These are phyloP conservation scores for Eupeodes luniger DNA, from an alignment of 2,888 invertebrate genomes.

Conservation along the genomic window DNA sequence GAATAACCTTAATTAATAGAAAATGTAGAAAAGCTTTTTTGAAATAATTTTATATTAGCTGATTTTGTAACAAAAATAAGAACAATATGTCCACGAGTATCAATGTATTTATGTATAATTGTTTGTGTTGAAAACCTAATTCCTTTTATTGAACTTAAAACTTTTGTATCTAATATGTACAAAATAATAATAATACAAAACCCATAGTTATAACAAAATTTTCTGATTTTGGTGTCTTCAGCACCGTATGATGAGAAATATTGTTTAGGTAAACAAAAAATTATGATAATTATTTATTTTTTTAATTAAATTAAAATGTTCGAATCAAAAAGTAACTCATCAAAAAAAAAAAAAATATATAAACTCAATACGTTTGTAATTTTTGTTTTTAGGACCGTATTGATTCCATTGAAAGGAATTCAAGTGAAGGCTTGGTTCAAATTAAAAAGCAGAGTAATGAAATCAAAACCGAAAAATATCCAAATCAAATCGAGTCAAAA, in stretches of 20 bases:
- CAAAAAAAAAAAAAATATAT: background rate
- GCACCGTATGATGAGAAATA: background rate
- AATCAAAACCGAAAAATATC: conserved; percentile 38
- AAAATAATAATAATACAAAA: too few relatives aligned
- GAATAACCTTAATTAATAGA: too few relatives aligned
- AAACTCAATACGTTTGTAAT: background rate
- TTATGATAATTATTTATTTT: background rate
- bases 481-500: conserved; percentile 54
- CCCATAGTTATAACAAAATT: too few relatives aligned
- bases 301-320: background rate
- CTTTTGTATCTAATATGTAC: too few relatives aligned
- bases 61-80: too few relatives aligned
- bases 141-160: too few relatives aligned
- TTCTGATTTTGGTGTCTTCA: background rate
- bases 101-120: too few relatives aligned
- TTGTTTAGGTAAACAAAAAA: background rate
- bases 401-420: conserved; percentile 56
- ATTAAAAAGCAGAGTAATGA: conserved; percentile 53
- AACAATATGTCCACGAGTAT: too few relatives aligned
- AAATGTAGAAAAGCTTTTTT: too few relatives aligned
- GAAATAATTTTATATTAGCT: too few relatives aligned
- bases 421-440: conserved; percentile 52
- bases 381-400: conserved; percentile 53
- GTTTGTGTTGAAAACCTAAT: too few relatives aligned
- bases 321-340: background rate